Conservation (phyloP, 1,140 invertebrate genomes). For the Drosophila aff. region DNA sequence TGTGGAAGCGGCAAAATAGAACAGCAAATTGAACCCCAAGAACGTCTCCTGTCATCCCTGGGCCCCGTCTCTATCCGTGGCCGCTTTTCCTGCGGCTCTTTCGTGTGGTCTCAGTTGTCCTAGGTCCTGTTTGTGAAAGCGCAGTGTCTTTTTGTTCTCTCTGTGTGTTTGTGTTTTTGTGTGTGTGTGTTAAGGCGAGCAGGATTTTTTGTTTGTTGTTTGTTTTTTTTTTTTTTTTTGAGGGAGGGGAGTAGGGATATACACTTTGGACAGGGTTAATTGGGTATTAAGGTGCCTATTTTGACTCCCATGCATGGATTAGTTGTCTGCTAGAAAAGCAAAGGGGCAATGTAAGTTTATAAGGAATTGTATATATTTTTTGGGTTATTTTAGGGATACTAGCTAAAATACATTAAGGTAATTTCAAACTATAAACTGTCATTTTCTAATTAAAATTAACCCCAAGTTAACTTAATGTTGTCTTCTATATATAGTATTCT, state of each 20-base stretch:
- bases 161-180: background rate
- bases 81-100: constrained; percentile 39
- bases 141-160: constrained; percentile 20
- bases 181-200: constrained; percentile 10
- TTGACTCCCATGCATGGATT: background rate
- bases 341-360: background rate
- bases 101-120: constrained; percentile 55
- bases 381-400: background rate
- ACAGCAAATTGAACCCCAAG: constrained; percentile 45
- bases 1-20: constrained; percentile 51
- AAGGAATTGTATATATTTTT: background rate
- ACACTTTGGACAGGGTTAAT: constrained; percentile 40
- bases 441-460: background rate
- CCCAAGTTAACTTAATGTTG: background rate
- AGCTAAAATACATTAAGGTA: background rate
- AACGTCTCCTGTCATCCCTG: constrained; percentile 23
- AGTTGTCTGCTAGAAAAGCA: background rate
- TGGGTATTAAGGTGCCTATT: constrained; percentile 28
- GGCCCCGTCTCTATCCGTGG: constrained; percentile 8
- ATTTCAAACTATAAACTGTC: background rate
- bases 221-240: background rate
- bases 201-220: constrained; percentile 14
- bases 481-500: background rate
- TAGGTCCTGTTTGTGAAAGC: constrained; percentile 47
- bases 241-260: background rate